phyloP scores from a whole-genome alignment of 1,140 invertebrate species.

The Uloborus diversus region DNA sequence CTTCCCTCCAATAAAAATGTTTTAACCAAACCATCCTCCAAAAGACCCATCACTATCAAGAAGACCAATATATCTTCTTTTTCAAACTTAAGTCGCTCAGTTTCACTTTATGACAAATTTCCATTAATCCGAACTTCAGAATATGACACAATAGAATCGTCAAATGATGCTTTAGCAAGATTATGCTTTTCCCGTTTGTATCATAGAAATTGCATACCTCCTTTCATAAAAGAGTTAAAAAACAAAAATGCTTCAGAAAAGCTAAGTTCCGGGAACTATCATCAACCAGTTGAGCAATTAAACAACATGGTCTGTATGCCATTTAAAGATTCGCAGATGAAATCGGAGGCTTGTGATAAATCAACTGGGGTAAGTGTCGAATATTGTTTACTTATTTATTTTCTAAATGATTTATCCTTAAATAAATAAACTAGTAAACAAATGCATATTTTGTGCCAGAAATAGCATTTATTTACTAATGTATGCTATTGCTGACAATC shows the following conservation, averaged over 20 bases:
- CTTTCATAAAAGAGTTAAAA: conserved; percentile 19
- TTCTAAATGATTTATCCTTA: too few relatives aligned
- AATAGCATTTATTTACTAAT: too few relatives aligned
- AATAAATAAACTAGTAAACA: too few relatives aligned
- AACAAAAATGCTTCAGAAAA: not conserved
- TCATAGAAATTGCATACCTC: not conserved
- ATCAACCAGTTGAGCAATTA: not conserved
- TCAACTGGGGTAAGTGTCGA: not conserved
- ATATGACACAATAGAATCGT: not conserved
- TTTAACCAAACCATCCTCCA: not conserved
- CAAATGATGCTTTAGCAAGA: conserved; percentile 8
- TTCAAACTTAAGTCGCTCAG: conserved; percentile 11
- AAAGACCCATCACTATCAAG: not conserved
- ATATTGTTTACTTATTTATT: too few relatives aligned
- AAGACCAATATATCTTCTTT: not conserved
- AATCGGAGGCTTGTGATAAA: not conserved
- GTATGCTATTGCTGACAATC: too few relatives aligned
- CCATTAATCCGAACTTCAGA: not conserved
- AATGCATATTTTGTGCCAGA: too few relatives aligned
- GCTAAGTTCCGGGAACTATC: too few relatives aligned
- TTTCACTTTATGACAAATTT: conserved; percentile 32
- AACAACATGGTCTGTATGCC: too few relatives aligned
- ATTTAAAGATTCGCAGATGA: too few relatives aligned
- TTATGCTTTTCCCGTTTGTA: conserved; percentile 26
- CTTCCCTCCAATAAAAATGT: not conserved